Base-by-base conservation (phyloP, 2,113 vertebrate species). In the Tautogolabrus adspersus region DNA sequence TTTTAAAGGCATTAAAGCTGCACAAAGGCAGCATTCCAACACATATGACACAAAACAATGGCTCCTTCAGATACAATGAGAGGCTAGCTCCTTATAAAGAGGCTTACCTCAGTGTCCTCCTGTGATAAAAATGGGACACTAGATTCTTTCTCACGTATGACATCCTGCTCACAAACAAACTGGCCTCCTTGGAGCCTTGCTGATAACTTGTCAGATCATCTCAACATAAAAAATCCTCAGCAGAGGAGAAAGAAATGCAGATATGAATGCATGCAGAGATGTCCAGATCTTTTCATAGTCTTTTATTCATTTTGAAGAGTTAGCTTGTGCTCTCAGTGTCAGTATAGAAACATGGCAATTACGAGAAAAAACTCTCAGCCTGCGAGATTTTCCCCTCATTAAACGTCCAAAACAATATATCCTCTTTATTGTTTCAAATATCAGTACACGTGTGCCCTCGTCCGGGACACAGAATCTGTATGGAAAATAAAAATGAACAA, bases 351-450 rank as follows among this genome's bases (percentile, higher is more conserved):
- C 91, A 95, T 60, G 89, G 93, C 71, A 86, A 60, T 82, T 89
- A 76, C 86, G 90, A 89, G 94, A 93, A 34, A 90, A 75, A 89
- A 86, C 89, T 94, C 95, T 97, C 95, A 95, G 91, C 95, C 95
- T 94, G 95, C 91, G 91, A 97, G 95, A 94, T 90, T 91, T 64
- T 77, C 91, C 89, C 93, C 90, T 92, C 81, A 67, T 86, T 12
- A 66, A 57, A 76, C 9, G 22, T 85, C 82, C 79, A 73, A 34
- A 91, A 93, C 81, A 68, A 77, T 69, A 91, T 83, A 80, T 92
- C 71, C 73, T 89, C 81, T 87, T 88, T 84, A 62, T 76, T 77
- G 73, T 70, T 82, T 87, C 62, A 87, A 81, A 86, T 82, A 72
- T 81, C 78, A 86, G 90, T 89, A 88, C 89, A 89, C 80, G 83